Evolutionary conservation across 2,797 vertebrate genomes (phyloP).

Genomic region (Silurus aristotelis): DNA sequence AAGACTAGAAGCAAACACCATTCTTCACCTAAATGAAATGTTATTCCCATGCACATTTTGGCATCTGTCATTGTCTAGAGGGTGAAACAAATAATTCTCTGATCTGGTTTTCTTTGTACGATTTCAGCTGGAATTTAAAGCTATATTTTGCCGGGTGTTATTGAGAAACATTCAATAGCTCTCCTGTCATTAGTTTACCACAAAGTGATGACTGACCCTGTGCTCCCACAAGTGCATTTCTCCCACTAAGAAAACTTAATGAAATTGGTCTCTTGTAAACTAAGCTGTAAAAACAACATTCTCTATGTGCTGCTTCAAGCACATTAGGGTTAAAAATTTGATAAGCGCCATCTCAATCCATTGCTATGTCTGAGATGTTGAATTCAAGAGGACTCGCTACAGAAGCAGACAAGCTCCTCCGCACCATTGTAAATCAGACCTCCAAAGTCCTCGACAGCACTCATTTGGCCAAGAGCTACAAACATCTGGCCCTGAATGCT

Average conservation of each 20-base stretch:
- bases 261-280: background rate
- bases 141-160: background rate
- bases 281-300: no score
- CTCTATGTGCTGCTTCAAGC: background rate
- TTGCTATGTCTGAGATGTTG: background rate
- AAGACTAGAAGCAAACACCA: background rate
- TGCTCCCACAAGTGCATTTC: background rate
- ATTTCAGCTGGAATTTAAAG: background rate
- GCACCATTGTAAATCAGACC: constrained; percentile 28
- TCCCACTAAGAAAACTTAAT: background rate
- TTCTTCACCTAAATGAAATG: background rate
- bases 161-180: background rate
- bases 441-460: constrained; percentile 9
- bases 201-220: background rate
- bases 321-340: background rate
- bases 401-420: constrained; percentile 19
- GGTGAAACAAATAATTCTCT: background rate
- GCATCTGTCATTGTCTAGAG: background rate
- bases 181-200: background rate
- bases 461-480: background rate
- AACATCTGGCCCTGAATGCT: background rate
- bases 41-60: background rate
- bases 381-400: constrained; percentile 4
- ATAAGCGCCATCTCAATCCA: background rate
- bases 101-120: no score